These are phyloP conservation scores for Maniola jurtina DNA, from an alignment of 1,140 invertebrate genomes.

Conservation along the genomic window DNA sequence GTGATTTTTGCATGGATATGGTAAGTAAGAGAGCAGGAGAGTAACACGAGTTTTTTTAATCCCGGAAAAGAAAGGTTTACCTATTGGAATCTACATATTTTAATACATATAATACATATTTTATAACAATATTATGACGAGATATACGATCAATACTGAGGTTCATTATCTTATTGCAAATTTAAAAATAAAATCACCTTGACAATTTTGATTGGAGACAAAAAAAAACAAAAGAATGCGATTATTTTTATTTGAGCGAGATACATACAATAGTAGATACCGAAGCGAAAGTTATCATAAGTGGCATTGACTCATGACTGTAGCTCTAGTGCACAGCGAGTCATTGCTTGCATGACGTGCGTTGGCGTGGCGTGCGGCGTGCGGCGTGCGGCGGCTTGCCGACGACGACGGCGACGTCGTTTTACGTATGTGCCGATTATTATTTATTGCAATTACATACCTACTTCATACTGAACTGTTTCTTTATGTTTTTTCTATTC, in stretches of 20 bases:
- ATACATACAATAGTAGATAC: conserved; percentile 22
- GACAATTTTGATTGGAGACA: conserved; percentile 1
- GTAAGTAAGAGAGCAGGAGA: too few species aligned
- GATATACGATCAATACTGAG: neutral
- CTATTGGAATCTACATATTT: too few species aligned
- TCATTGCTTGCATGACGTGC: conserved; percentile 42
- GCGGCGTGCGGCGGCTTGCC: conserved; percentile 23
- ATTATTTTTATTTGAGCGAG: neutral
- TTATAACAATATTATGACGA: neutral
- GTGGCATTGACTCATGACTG: conserved; percentile 51
- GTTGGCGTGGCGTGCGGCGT: conserved; percentile 16
- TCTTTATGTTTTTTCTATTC: conserved; percentile 5
- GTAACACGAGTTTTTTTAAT: too few species aligned
- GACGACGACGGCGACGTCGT: conserved; percentile 22
- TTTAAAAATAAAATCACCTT: conserved; percentile 2
- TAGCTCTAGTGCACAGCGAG: conserved; percentile 17
- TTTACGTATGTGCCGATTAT: conserved; percentile 32
- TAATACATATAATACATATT: too few species aligned
- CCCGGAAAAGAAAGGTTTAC: too few species aligned
- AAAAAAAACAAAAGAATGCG: conserved; percentile 8
- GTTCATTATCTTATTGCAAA: neutral
- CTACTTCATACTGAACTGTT: conserved; percentile 14
- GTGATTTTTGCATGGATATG: too few species aligned
- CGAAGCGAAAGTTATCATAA: conserved; percentile 51
- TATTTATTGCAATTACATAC: conserved; percentile 26